These are phyloP conservation scores for Drosophila jambulina DNA, from an alignment of 1,140 invertebrate species.

Conservation along the genomic window DNA sequence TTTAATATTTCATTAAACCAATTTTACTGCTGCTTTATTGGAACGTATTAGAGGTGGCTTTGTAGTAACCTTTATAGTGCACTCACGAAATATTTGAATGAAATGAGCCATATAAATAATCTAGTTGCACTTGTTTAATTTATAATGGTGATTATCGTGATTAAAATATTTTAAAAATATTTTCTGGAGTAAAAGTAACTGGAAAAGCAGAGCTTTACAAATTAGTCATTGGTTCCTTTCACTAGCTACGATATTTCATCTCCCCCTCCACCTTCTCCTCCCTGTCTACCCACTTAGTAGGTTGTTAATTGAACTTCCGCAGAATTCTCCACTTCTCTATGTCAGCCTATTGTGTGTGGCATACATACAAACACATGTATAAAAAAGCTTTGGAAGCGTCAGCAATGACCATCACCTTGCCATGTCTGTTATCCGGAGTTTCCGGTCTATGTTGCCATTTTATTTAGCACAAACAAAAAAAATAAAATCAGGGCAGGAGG, in stretches of 20 bases:
- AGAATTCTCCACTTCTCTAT: constrained; percentile 47
- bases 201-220: constrained; percentile 1
- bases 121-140: background rate
- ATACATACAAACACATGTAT: constrained; percentile 9
- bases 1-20: constrained; percentile 69
- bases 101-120: background rate
- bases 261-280: background rate
- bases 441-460: constrained; percentile 44
- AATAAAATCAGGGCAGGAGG: constrained; percentile 9
- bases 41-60: background rate
- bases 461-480: constrained; percentile 9
- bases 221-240: constrained; percentile 10
- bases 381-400: constrained; percentile 29
- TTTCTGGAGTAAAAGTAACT: background rate
- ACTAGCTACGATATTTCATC: background rate
- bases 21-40: constrained; percentile 31
- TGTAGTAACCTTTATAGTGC: background rate
- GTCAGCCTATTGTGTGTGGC: constrained; percentile 31
- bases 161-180: background rate
- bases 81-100: background rate
- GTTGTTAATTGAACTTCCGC: constrained; percentile 69
- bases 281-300: constrained; percentile 14
- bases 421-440: constrained; percentile 36
- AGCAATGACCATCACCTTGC: constrained; percentile 62
- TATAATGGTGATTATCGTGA: background rate